Base-by-base conservation (phyloP, 2,888 invertebrate species). In the Plemyria rubiginata region DNA sequence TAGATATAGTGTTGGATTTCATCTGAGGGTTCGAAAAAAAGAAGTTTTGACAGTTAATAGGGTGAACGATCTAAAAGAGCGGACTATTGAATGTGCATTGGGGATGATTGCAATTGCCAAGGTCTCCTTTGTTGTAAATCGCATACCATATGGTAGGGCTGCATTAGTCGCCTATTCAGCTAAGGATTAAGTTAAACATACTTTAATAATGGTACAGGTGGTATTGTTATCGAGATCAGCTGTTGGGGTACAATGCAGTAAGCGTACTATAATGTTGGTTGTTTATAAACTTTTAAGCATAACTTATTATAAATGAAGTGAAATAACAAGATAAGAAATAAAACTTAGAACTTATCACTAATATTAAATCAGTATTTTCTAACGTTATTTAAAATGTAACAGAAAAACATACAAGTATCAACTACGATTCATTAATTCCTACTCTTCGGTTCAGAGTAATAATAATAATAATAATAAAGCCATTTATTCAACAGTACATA, bases 51-150 rank as follows among this genome's bases (percentile, higher is more conserved):
- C 86, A 84, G 87, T 90, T 90, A 90, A 88, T 87, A 86, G 90
- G 90, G 87, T 87, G 88, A 86, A 83, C 84, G 88, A 88, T 89
- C 85, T 81, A 84, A 83, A 82, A 83, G 80, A 78, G 75, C 69
- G 75, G 75, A 81, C 84, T 81, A 87, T 86, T 87, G 85, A 86
- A 84, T 80, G 75, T 73, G 81, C 79, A 80, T 65, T 60, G 82
- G 85, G 84, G 84, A 89, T 88, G 89, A 89, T 89, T 88, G 86
- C 83, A 81, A 80, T 77, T 75, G 80, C 77, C 79, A 78, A 76
- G 78, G 75, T 75, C 76, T 28, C 60, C 54, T 54, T 86, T 90
- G 88, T 90, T 82, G 76, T 76, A 77, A 79, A 81, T 82, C 79
- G 77, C 70, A 75, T 78, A 88, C 87, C 92, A 90, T 90, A 92